Evolutionary conservation across 2,113 vertebrate species (phyloP).

Genomic region (Dicaeum eximium): DNA sequence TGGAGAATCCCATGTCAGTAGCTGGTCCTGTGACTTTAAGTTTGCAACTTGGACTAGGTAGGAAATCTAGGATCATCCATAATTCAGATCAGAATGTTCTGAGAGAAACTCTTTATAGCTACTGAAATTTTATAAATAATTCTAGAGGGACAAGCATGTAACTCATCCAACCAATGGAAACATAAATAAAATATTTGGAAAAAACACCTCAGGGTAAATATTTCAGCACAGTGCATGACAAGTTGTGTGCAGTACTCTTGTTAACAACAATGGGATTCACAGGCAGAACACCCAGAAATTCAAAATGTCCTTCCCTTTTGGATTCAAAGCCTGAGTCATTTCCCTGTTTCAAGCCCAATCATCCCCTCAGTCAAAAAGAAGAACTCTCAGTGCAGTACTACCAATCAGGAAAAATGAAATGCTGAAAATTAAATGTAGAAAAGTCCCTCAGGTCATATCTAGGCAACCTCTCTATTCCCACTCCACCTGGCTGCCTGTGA

Average conservation of each 20-base stretch:
- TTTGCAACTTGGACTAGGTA: slow-evolving; percentile 14
- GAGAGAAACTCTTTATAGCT: slow-evolving; percentile 50
- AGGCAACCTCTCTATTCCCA: neutral
- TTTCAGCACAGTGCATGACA: slow-evolving; percentile 11
- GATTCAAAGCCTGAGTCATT: neutral
- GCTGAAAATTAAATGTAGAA: neutral
- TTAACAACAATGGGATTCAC: slow-evolving; percentile 6
- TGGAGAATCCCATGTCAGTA: neutral
- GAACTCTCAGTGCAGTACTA: neutral
- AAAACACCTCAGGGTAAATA: slow-evolving; percentile 60
- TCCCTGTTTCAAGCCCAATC: neutral
- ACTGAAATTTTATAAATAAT: slow-evolving; percentile 69
- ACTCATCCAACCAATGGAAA: slow-evolving; percentile 57
- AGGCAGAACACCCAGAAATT: neutral
- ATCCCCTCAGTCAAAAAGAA: neutral
- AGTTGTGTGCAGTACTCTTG: neutral
- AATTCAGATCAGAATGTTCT: slow-evolving; percentile 55
- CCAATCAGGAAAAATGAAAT: neutral
- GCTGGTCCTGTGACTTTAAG: slow-evolving; percentile 28
- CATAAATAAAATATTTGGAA: slow-evolving; percentile 63
- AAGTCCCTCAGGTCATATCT: neutral
- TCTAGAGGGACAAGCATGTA: slow-evolving; percentile 60
- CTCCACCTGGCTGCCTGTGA: neutral
- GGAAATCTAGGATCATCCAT: slow-evolving; percentile 50
- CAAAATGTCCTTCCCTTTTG: neutral